Conservation (phyloP, 2,797 vertebrate genomes). For the Sebastes trivittatus region DNA sequence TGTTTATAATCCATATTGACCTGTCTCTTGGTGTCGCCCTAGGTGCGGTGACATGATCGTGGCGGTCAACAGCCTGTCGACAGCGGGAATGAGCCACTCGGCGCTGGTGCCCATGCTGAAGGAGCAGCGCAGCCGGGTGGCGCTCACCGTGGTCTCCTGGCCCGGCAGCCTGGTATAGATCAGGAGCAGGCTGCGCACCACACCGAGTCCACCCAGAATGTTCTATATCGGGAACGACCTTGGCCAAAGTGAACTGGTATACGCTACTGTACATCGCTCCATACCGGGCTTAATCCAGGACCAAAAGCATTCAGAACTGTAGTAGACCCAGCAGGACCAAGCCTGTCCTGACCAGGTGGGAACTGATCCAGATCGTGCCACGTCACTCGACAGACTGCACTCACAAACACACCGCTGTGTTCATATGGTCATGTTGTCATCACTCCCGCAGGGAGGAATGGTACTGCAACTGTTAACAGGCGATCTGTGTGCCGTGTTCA, state of each 20-base stretch:
- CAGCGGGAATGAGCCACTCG: conserved; percentile 98
- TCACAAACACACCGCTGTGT: conserved; percentile 74
- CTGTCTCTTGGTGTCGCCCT: conserved; percentile 10
- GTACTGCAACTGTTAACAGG: conserved; percentile 70
- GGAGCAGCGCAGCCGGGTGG: conserved; percentile 96
- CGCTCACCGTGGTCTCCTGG: conserved; percentile 97
- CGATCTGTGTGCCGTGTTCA: conserved; percentile 66
- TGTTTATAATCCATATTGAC: neutral
- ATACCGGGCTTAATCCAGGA: conserved; percentile 75
- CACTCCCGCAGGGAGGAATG: conserved; percentile 53
- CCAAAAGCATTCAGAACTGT: conserved; percentile 77
- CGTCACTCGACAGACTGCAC: conserved; percentile 71
- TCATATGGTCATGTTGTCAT: conserved; percentile 77
- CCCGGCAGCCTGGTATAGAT: conserved; percentile 93
- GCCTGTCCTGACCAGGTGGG: conserved; percentile 59
- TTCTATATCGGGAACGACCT: conserved; percentile 71
- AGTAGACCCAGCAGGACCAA: conserved; percentile 68
- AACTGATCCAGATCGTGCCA: conserved; percentile 70
- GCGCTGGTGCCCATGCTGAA: conserved; percentile 98
- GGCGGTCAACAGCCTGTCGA: conserved; percentile 94
- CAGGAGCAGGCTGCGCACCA: conserved; percentile 36
- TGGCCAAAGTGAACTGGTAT: conserved; percentile 72
- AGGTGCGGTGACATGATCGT: conserved; percentile 99
- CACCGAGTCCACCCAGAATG: conserved; percentile 50
- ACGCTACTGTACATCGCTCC: conserved; percentile 70